Conservation (phyloP, 2,113 vertebrate genomes). For the Lophochroa leadbeateri region DNA sequence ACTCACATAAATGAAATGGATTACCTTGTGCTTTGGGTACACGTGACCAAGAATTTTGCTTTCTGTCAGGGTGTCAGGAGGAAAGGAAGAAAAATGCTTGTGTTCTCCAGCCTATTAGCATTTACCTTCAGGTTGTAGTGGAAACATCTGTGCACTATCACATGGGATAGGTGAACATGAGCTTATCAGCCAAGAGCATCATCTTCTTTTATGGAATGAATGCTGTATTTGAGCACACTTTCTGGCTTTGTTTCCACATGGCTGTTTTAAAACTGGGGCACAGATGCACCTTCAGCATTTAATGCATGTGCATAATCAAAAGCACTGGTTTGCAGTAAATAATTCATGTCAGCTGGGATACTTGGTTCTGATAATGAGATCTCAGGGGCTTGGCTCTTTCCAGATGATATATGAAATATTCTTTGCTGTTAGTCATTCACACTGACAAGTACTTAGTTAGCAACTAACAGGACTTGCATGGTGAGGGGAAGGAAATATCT, state of each 20-base stretch:
- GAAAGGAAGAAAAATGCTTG: not conserved
- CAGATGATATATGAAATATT: constrained; percentile 27
- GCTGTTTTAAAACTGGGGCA: constrained; percentile 45
- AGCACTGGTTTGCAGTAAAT: constrained; percentile 65
- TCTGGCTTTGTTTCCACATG: not conserved
- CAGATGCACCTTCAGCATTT: constrained; percentile 52
- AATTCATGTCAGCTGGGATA: constrained; percentile 69
- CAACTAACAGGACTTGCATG: not conserved
- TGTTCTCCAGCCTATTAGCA: not conserved
- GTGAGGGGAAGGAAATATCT: not conserved
- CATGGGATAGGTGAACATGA: not conserved
- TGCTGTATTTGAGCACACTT: not conserved
- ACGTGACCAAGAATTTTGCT: not conserved
- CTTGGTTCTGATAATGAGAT: constrained; percentile 76
- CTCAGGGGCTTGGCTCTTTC: constrained; percentile 70
- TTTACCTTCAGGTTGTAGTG: not conserved
- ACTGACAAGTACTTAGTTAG: constrained; percentile 36
- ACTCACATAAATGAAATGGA: not conserved
- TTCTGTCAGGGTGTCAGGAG: not conserved
- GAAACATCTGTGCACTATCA: not conserved
- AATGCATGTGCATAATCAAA: constrained; percentile 46
- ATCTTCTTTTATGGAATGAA: not conserved
- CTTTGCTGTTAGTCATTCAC: constrained; percentile 57
- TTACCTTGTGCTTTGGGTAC: not conserved
- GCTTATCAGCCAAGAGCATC: not conserved